Conservation (phyloP, 2,797 vertebrate genomes). For the Rhinophrynus dorsalis region DNA sequence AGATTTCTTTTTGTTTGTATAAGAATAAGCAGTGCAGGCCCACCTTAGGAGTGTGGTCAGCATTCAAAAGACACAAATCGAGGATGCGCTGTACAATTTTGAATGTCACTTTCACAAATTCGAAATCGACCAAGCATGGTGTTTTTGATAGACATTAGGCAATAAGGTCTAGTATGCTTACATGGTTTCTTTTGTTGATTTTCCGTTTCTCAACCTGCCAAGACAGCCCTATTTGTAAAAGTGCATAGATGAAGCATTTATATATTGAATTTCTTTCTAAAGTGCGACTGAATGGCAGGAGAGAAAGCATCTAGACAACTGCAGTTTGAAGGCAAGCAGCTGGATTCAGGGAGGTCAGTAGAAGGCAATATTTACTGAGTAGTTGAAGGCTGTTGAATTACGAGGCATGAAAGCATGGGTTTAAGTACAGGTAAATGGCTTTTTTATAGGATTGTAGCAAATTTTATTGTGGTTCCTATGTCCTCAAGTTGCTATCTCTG, state of each 20-base stretch:
- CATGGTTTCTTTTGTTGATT: conserved; percentile 69
- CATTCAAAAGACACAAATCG: conserved; percentile 51
- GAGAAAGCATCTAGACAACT: conserved; percentile 54
- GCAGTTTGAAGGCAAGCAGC: conserved; percentile 45
- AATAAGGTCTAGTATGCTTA: conserved; percentile 74
- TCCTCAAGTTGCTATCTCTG: too few relatives aligned
- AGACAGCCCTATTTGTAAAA: conserved; percentile 60
- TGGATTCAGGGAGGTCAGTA: background rate
- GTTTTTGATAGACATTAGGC: conserved; percentile 62
- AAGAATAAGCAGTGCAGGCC: conserved; percentile 46
- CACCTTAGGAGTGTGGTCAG: conserved; percentile 62
- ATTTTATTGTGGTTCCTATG: too few relatives aligned
- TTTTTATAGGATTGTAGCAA: background rate
- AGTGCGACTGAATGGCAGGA: conserved; percentile 59
- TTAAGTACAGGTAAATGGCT: background rate
- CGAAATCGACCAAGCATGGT: conserved; percentile 62
- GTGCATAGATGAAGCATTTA: conserved; percentile 60
- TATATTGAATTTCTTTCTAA: conserved; percentile 68
- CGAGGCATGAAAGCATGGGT: conserved; percentile 4
- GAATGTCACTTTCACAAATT: conserved; percentile 66
- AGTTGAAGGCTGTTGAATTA: background rate
- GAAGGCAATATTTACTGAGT: background rate
- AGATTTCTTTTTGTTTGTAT: conserved; percentile 61
- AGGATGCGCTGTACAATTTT: conserved; percentile 58
- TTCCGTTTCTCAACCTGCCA: conserved; percentile 74